Evolutionary conservation across 1,140 invertebrate species (phyloP).

Genomic region (Cylas formicarius): DNA sequence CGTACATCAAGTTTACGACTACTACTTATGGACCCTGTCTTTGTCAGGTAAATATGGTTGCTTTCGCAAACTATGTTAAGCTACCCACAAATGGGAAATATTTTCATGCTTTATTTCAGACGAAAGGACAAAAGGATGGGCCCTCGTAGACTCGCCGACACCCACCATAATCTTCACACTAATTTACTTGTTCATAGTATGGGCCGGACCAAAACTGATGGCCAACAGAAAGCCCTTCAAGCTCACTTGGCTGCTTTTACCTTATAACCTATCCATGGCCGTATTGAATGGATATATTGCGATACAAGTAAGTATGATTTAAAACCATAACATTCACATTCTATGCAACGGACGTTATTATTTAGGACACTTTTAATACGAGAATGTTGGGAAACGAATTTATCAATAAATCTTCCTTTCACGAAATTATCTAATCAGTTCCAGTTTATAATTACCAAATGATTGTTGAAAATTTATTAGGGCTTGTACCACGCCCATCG

Average conservation of each 20-base stretch:
- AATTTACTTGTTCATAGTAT: slow-evolving; percentile 74
- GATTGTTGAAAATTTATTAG: too few relatives aligned
- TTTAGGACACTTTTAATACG: not conserved
- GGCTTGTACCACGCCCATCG: too few relatives aligned
- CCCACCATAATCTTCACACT: slow-evolving; percentile 69
- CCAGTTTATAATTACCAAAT: too few relatives aligned
- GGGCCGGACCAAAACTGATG: slow-evolving; percentile 77
- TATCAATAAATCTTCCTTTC: too few relatives aligned
- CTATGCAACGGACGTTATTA: not conserved
- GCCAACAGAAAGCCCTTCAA: slow-evolving; percentile 70
- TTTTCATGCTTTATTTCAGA: slow-evolving; percentile 49
- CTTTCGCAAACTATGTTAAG: not conserved
- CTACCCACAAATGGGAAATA: slow-evolving; percentile 1
- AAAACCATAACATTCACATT: too few relatives aligned
- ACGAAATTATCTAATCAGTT: too few relatives aligned
- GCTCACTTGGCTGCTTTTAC: slow-evolving; percentile 68
- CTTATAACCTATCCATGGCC: slow-evolving; percentile 82
- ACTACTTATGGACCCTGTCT: slow-evolving; percentile 64
- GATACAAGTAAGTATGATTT: slow-evolving; percentile 49
- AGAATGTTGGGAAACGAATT: too few relatives aligned
- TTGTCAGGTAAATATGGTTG: slow-evolving; percentile 53
- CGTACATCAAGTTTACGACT: slow-evolving; percentile 55
- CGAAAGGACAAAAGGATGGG: slow-evolving; percentile 76
- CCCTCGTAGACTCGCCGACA: slow-evolving; percentile 73
- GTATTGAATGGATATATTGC: slow-evolving; percentile 80